These are phyloP conservation scores for Ginglymostoma cirratum DNA, from an alignment of 2,113 vertebrate genomes.

Conservation along the genomic window DNA sequence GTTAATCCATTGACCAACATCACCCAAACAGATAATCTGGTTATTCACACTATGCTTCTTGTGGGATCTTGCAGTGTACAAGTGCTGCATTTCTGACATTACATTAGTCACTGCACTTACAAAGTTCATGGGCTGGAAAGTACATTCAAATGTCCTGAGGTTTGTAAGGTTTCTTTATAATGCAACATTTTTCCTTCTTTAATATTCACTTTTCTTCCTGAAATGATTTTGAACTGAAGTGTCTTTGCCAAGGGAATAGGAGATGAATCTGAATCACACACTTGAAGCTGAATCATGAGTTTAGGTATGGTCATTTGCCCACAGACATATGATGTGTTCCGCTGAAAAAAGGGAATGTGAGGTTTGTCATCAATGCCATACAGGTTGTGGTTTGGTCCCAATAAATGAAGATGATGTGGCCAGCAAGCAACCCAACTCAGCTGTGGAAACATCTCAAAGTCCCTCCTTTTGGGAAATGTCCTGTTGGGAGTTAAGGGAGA, in stretches of 20 bases:
- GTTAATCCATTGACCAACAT: neutral
- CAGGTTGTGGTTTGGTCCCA: neutral
- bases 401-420: neutral
- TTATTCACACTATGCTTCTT: neutral
- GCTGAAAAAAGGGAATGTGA: neutral
- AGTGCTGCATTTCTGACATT: neutral
- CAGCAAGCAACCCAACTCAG: neutral
- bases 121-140: neutral
- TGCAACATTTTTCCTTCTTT: neutral
- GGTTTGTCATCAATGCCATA: neutral
- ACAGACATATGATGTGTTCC: neutral
- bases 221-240: neutral
- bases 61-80: neutral
- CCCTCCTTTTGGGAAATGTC: neutral
- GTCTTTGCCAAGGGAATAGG: neutral
- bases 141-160: neutral
- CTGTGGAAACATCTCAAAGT: neutral
- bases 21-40: neutral
- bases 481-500: neutral
- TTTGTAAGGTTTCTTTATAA: neutral
- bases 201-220: neutral
- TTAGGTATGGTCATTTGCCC: neutral
- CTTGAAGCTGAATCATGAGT: neutral
- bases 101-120: neutral
- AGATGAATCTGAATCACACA: neutral